These are phyloP conservation scores for Ladona fulva DNA, from an alignment of 1,140 invertebrate species.

Conservation along the genomic window DNA sequence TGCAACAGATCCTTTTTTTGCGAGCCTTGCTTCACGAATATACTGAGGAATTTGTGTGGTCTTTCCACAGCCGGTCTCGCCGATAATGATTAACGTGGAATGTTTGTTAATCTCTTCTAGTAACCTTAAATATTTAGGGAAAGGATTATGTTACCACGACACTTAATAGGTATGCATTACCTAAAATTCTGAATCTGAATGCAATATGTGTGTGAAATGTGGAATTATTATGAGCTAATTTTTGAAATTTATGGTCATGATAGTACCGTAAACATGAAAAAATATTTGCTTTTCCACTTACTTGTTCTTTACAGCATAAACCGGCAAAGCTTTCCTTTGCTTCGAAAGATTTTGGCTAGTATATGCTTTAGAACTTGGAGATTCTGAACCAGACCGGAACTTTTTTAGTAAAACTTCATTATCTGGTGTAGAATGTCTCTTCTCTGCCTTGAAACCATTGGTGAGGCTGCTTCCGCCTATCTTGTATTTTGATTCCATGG, in stretches of 20 bases:
- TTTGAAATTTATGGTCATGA: no score
- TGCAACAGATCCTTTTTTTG: constrained; percentile 52
- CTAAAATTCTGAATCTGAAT: no score
- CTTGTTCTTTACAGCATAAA: background rate
- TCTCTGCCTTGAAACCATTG: background rate
- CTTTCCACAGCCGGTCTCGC: constrained; percentile 85
- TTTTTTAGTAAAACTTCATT: background rate
- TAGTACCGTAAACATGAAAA: no score
- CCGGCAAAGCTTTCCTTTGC: background rate
- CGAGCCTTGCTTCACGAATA: constrained; percentile 48
- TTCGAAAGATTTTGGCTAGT: background rate
- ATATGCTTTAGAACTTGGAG: background rate
- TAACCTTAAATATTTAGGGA: background rate
- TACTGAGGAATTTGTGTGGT: constrained; percentile 85
- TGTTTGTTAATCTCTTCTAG: background rate
- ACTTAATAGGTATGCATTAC: no score
- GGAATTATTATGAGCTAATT: no score
- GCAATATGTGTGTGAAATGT: no score
- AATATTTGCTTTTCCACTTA: background rate
- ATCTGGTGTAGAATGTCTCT: background rate
- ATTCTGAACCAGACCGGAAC: background rate
- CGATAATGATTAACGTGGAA: constrained; percentile 64
- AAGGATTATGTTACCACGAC: no score
- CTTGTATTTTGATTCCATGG: background rate
- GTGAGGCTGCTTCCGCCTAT: background rate